Evolutionary conservation across 2,113 vertebrate genomes (phyloP).

Genomic region (Ciconia maguari): DNA sequence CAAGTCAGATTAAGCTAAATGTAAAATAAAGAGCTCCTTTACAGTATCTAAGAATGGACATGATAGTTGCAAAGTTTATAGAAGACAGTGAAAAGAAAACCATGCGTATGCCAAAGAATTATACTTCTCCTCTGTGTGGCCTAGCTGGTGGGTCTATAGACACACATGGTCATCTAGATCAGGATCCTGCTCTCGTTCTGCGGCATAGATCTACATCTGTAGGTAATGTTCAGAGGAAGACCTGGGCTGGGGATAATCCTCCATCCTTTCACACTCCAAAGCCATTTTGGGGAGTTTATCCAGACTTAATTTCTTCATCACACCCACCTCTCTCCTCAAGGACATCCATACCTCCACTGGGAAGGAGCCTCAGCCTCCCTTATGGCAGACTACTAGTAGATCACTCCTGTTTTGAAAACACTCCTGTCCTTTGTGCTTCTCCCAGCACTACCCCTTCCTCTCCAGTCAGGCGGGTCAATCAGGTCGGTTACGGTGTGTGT

Average conservation of each 20-base stretch:
- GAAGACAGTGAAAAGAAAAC: background rate
- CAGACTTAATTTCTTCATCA: background rate
- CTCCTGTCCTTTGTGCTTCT: background rate
- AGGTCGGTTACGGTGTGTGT: fast-evolving
- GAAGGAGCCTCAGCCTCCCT: background rate
- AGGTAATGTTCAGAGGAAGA: background rate
- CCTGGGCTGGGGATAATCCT: background rate
- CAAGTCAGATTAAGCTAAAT: background rate
- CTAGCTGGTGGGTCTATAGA: background rate
- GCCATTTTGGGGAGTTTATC: background rate
- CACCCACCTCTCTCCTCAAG: background rate
- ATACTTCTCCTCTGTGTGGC: background rate
- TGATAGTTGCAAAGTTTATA: background rate
- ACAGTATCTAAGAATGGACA: background rate
- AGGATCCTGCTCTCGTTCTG: background rate
- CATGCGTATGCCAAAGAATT: fast-evolving
- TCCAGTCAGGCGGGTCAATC: background rate
- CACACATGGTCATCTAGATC: fast-evolving
- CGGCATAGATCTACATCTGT: background rate
- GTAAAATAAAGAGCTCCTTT: background rate
- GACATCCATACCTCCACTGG: fast-evolving
- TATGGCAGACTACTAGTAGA: background rate
- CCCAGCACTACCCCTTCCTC: background rate
- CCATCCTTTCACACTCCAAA: background rate
- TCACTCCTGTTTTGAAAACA: background rate